phyloP scores from a whole-genome alignment of 2,113 vertebrate genomes.

The Percopsis transmontana region DNA sequence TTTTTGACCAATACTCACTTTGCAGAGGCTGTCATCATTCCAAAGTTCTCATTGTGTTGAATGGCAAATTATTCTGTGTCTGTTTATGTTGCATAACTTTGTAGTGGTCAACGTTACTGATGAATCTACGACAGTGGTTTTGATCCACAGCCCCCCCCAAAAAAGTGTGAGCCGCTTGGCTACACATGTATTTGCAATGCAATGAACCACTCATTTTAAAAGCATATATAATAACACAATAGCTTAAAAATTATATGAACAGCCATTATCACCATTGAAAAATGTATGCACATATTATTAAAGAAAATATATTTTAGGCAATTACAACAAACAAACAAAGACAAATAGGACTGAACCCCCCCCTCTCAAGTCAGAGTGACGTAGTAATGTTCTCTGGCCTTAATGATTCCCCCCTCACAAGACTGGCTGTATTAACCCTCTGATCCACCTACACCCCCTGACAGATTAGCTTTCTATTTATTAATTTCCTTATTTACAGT shows the following conservation, averaged over 20 bases:
- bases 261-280: too few relatives aligned
- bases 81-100: neutral
- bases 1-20: slow-evolving; percentile 16
- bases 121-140: too few relatives aligned
- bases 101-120: neutral
- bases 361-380: too few relatives aligned
- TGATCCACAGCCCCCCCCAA: neutral
- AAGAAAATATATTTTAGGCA: too few relatives aligned
- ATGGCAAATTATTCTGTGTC: neutral
- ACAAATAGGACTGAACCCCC: too few relatives aligned
- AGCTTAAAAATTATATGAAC: too few relatives aligned
- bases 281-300: too few relatives aligned
- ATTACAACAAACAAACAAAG: too few relatives aligned
- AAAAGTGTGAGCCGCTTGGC: neutral
- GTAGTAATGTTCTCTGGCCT: slow-evolving; percentile 1
- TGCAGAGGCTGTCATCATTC: slow-evolving; percentile 12
- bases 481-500: slow-evolving; percentile 77
- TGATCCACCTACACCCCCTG: slow-evolving; percentile 32
- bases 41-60: neutral
- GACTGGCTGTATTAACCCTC: slow-evolving; percentile 27
- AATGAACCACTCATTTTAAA: too few relatives aligned
- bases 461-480: slow-evolving; percentile 59
- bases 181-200: too few relatives aligned
- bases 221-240: too few relatives aligned
- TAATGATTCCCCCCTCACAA: slow-evolving; percentile 3